Evolutionary conservation across 2,888 invertebrate genomes (phyloP), one percentile per base, ranked within the genome.

Genomic region (Hipparchia semele): DNA sequence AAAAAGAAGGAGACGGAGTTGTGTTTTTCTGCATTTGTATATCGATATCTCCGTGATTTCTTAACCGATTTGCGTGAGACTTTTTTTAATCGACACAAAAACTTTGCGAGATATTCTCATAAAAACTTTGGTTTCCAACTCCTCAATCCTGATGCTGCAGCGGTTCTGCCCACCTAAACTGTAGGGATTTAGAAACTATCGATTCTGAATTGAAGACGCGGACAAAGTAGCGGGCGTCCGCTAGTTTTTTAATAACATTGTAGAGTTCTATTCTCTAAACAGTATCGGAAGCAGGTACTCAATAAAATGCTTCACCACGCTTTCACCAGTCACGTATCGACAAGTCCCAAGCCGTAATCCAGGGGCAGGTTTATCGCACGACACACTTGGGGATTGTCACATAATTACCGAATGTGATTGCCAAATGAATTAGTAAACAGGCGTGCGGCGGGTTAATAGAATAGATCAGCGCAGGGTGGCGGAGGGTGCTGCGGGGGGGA

Each of bases 381-480:
- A 65, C 65, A 45, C 68, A 72, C 70, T 39, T 81, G 81, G 85
- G 84, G 86, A 84, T 88, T 85, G 87, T 87, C 90, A 87, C 89
- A 87, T 91, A 90, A 91, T 91, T 90, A 90, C 90, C 87, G 87
- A 88, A 87, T 87, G 88, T 87, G 90, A 91, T 91, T 90, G 90
- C 84, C 89, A 84, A 87, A 89, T 91, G 91, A 91, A 90, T 91
- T 89, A 90, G 90, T 90, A 89, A 91, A 88, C 90, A 87, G 85
- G 80, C 82, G 85, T 84, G 85, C 84, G 84, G 80, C 81, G 84
- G 85, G 86, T 85, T 87, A 86, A 85, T 82, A 83, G 86, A 85
- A 85, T 83, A 82, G 83, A 83, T 81, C 78, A 74, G 74, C 72
- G 49, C 68, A 10, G 58, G 56, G 56, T 45, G 4, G 68, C 68